Evolutionary conservation across 2,797 vertebrate species (phyloP).

Genomic region (Sciurus vulgaris): DNA sequence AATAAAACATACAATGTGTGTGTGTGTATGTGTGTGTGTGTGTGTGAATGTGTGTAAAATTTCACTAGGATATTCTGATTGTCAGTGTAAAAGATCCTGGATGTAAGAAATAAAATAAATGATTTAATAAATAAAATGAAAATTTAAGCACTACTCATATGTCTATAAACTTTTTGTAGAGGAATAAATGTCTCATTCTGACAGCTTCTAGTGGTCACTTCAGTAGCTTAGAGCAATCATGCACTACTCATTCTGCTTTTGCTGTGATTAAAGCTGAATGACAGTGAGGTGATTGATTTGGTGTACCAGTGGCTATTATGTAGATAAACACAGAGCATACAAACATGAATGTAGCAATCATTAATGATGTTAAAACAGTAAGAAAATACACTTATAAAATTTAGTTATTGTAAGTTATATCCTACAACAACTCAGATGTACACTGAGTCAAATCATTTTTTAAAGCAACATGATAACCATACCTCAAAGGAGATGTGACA

Average conservation of each 20-base stretch:
- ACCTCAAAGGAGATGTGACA: background rate
- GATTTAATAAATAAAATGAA: conserved; percentile 35
- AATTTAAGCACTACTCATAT: background rate
- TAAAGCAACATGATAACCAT: background rate
- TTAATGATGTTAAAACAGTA: conserved; percentile 14
- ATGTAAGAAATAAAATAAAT: conserved; percentile 21
- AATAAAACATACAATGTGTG: background rate
- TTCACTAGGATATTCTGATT: background rate
- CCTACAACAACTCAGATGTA: conserved; percentile 13
- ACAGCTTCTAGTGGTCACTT: background rate
- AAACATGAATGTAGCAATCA: conserved; percentile 23
- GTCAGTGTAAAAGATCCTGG: background rate
- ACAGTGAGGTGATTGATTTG: background rate
- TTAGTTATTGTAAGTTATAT: background rate
- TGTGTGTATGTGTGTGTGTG: too few species aligned
- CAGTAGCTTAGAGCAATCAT: background rate
- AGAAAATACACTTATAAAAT: background rate
- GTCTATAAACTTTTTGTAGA: background rate
- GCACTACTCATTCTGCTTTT: background rate
- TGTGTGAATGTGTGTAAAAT: too few species aligned
- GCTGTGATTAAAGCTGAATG: conserved; percentile 1
- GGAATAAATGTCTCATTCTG: background rate
- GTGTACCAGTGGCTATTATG: background rate
- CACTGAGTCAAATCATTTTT: conserved; percentile 46
- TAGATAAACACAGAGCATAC: background rate